These are phyloP conservation scores for Crocidura indochinensis DNA, from an alignment of 2,797 vertebrate species.

Conservation along the genomic window DNA sequence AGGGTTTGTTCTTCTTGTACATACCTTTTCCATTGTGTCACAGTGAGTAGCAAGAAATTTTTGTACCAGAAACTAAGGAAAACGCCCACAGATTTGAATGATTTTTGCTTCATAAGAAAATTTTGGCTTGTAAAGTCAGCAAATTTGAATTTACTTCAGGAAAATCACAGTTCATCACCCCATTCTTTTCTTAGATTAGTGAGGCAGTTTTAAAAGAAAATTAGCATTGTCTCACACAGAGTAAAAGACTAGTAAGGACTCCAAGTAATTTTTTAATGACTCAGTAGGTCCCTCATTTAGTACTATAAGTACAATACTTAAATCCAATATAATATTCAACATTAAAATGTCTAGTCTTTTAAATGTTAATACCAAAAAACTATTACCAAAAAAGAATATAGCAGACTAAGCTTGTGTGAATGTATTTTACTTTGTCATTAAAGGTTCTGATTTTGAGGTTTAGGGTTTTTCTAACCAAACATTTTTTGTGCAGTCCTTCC, in stretches of 20 bases:
- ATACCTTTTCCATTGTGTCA: conserved; percentile 43
- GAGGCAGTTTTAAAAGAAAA: conserved; percentile 41
- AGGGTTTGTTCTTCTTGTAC: conserved; percentile 11
- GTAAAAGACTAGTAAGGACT: conserved; percentile 12
- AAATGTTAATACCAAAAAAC: background rate
- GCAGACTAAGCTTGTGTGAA: conserved; percentile 19
- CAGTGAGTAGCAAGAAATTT: conserved; percentile 30
- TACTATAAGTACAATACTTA: no score
- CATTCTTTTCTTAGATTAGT: conserved; percentile 34
- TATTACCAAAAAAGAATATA: background rate
- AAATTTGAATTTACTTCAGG: conserved; percentile 44
- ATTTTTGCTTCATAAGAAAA: conserved; percentile 48
- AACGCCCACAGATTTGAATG: conserved; percentile 3
- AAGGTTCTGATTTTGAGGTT: background rate
- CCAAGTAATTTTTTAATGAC: conserved; percentile 41
- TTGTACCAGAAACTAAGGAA: conserved; percentile 51
- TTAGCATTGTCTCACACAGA: conserved; percentile 3
- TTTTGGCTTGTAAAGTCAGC: background rate
- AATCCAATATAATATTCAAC: no score
- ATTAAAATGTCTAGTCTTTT: background rate
- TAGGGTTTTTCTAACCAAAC: conserved; percentile 47
- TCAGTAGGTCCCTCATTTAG: background rate
- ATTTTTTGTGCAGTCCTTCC: background rate
- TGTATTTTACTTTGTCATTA: background rate
- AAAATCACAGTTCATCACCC: conserved; percentile 49